Percentiles rank a stretch among this genome's conserved stretches.
These are phyloP conservation scores for Geodia barretti DNA, from an alignment of 37 sponge, comb jelly and placozoan genomes.

Conservation along the genomic window DNA sequence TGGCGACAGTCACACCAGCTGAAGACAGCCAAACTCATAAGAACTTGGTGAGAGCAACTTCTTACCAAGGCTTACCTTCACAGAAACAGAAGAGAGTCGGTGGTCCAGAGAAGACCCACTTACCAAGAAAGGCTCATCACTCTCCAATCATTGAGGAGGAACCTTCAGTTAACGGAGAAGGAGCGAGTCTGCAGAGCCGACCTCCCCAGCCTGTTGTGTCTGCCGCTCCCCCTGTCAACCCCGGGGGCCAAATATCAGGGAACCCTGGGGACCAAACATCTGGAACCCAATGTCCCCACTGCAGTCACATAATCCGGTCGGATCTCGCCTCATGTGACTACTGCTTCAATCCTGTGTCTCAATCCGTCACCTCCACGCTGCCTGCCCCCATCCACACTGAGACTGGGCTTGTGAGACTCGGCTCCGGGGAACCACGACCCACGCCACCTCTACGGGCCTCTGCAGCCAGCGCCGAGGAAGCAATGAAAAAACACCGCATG, in stretches of 20 bases:
- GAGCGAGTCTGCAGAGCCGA: too few species aligned
- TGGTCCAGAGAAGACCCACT: neutral
- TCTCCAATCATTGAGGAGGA: neutral
- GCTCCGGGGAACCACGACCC: neutral
- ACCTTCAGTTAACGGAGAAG: neutral
- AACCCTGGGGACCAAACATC: neutral
- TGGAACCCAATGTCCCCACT: neutral
- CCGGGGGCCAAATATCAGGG: neutral
- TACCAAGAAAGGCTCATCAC: neutral
- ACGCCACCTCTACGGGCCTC: neutral
- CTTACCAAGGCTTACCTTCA: too few species aligned
- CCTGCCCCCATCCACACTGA: neutral
- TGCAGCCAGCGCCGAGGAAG: neutral
- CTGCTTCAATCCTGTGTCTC: neutral
- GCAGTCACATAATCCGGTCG: neutral
- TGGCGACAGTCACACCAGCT: neutral
- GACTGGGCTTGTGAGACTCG: neutral
- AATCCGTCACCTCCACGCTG: neutral
- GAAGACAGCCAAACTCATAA: too few species aligned
- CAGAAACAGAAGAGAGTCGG: neutral
- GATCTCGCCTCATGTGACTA: neutral
- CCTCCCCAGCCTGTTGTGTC: neutral
- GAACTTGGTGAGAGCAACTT: neutral
- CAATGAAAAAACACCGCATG: neutral
- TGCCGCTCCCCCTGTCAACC: neutral